phyloP scores from a whole-genome alignment of 2,113 vertebrate species.

The Psephotus haematonotus region DNA sequence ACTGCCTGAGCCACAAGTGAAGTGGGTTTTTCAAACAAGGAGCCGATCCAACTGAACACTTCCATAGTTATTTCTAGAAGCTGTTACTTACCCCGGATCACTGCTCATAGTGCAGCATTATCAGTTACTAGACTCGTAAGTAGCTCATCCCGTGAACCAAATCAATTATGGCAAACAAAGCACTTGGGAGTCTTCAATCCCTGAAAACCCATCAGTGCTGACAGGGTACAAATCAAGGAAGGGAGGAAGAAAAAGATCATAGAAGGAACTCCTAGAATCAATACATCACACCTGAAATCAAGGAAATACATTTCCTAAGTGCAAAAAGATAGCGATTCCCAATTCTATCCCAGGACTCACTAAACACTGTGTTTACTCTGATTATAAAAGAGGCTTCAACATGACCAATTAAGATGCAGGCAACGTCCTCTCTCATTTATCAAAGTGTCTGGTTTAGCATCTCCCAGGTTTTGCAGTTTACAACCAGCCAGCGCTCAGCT shows the following conservation, averaged over 20 bases:
- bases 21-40: not conserved
- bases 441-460: not conserved
- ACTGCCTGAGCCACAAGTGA: not conserved
- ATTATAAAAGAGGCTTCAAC: not conserved
- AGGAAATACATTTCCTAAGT: conserved; percentile 15
- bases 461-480: conserved; percentile 1
- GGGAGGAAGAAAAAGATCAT: not conserved
- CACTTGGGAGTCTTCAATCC: not conserved
- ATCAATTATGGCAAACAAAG: not conserved
- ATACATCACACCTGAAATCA: not conserved
- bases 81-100: not conserved
- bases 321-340: conserved; percentile 15
- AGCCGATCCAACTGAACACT: not conserved
- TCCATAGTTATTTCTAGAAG: not conserved
- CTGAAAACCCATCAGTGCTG: not conserved
- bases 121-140: not conserved
- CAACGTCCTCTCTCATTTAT: conserved; percentile 13
- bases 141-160: not conserved
- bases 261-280: not conserved
- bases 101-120: not conserved
- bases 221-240: not conserved
- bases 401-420: conserved; percentile 15
- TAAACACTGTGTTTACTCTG: not conserved
- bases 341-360: not conserved
- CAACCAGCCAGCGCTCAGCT: conserved; percentile 28